phyloP scores from a whole-genome alignment of 2,888 invertebrate genomes.

The Eupsilia transversa region DNA sequence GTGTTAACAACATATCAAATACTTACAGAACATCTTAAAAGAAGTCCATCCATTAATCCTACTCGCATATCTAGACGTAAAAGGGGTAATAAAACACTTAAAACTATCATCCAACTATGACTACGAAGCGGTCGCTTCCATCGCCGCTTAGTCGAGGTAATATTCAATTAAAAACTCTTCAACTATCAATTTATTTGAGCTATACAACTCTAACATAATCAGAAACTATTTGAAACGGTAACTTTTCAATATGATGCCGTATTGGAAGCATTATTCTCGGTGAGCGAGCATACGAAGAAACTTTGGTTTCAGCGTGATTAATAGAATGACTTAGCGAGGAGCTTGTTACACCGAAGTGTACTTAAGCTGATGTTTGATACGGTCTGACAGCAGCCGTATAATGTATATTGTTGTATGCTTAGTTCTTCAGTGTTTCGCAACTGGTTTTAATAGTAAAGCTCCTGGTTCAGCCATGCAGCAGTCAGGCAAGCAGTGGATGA shows the following conservation, averaged over 20 bases:
- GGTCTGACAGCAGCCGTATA: conserved; percentile 13
- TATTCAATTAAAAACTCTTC: conserved; percentile 50
- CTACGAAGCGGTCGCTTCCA: conserved; percentile 9
- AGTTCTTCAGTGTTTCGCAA: neutral
- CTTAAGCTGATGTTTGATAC: conserved; percentile 29
- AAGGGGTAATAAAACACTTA: conserved; percentile 7
- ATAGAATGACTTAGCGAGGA: conserved; percentile 41
- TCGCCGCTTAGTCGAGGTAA: conserved; percentile 7
- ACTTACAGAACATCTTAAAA: neutral
- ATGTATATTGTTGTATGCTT: neutral
- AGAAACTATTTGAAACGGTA: conserved; percentile 42
- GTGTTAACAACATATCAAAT: too few species aligned
- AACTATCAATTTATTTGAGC: conserved; percentile 47
- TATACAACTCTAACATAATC: conserved; percentile 27
- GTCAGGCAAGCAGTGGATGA: neutral
- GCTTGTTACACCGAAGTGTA: conserved; percentile 44
- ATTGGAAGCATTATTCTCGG: conserved; percentile 32
- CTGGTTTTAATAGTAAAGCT: neutral
- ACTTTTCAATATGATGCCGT: conserved; percentile 45
- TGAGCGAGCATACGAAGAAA: conserved; percentile 27
- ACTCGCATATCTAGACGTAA: neutral
- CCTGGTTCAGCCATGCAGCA: too few species aligned
- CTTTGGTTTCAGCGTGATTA: conserved; percentile 50
- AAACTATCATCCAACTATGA: conserved; percentile 23
- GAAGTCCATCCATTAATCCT: neutral